phyloP scores from a whole-genome alignment of 30 jellyfish, hydroid and myxozoan species.

The Hydractinia echinata region DNA sequence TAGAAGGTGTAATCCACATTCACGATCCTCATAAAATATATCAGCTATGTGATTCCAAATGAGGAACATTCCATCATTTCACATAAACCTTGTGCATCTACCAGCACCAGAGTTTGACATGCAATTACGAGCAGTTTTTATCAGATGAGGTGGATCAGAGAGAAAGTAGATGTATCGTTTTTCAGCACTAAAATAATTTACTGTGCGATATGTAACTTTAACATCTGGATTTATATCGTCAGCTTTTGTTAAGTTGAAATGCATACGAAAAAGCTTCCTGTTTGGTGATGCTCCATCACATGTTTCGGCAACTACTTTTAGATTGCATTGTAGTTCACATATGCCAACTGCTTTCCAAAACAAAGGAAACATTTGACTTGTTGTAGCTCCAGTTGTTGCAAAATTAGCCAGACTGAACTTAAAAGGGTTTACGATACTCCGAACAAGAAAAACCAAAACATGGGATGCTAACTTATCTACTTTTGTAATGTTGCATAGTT shows the following conservation, averaged over 20 bases:
- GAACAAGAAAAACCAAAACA: conserved; percentile 50
- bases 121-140: conserved; percentile 52
- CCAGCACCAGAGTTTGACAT: conserved; percentile 53
- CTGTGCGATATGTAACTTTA: too few relatives aligned
- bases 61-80: conserved; percentile 40
- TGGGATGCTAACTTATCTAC: conserved; percentile 47
- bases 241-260: too few relatives aligned
- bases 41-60: conserved; percentile 39
- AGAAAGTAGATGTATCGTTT: too few relatives aligned
- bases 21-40: conserved; percentile 28
- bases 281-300: too few relatives aligned
- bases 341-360: conserved; percentile 68
- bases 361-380: conserved; percentile 53
- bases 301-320: too few relatives aligned
- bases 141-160: conserved; percentile 54
- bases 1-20: conserved; percentile 37
- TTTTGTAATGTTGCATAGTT: conserved; percentile 58
- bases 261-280: too few relatives aligned
- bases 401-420: conserved; percentile 58
- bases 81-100: conserved; percentile 36
- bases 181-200: too few relatives aligned
- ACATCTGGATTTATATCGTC: too few relatives aligned
- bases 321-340: conserved; percentile 26
- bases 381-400: conserved; percentile 61
- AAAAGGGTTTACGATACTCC: conserved; percentile 57